Conservation (phyloP, 1,140 invertebrate species). For the Eurosta solidaginis region DNA sequence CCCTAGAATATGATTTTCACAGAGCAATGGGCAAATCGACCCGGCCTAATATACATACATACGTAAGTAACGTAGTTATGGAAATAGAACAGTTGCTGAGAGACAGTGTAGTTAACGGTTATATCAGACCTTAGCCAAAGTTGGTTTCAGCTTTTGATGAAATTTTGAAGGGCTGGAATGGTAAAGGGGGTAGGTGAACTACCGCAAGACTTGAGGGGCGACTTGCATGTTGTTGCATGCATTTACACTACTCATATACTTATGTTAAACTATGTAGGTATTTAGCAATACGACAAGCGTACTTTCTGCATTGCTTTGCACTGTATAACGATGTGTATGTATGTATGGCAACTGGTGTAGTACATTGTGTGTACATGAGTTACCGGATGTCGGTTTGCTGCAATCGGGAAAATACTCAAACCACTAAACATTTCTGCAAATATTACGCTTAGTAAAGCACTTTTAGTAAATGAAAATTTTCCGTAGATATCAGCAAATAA, state of each 20-base stretch:
- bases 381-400: background rate
- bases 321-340: background rate
- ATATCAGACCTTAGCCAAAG: background rate
- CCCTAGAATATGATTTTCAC: too few species aligned
- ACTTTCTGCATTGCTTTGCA: too few species aligned
- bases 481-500: background rate
- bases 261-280: too few species aligned
- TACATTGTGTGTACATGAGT: background rate
- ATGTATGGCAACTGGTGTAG: too few species aligned
- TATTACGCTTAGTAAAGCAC: background rate
- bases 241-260: too few species aligned
- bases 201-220: background rate
- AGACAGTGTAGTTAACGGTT: background rate
- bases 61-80: background rate
- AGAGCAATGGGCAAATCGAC: too few species aligned
- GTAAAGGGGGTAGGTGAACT: background rate
- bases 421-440: constrained; percentile 2
- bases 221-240: background rate
- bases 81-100: constrained; percentile 2
- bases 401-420: constrained; percentile 8
- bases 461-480: constrained; percentile 20
- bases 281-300: too few species aligned
- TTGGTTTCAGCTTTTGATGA: background rate
- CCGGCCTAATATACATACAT: background rate
- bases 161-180: background rate